phyloP scores from a whole-genome alignment of 2,113 vertebrate genomes.

The Sardina pilchardus region DNA sequence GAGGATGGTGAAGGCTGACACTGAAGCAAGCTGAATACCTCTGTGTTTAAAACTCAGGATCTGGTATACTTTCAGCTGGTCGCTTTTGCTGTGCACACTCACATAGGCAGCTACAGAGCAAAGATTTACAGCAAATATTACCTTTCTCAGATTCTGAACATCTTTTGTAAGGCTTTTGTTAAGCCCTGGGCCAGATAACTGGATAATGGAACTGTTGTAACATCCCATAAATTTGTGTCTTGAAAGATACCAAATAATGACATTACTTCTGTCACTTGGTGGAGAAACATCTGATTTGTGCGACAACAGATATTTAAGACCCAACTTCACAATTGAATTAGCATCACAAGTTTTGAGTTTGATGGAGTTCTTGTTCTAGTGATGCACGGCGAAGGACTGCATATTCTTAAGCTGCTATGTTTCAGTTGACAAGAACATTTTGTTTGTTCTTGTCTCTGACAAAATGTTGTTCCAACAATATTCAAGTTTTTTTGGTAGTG shows the following conservation, averaged over 20 bases:
- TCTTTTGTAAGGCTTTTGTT: no score
- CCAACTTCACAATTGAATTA: neutral
- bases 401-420: neutral
- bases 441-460: neutral
- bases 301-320: neutral
- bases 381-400: neutral
- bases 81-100: neutral
- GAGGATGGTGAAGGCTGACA: slow-evolving; percentile 26
- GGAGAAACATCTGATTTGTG: neutral
- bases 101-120: neutral
- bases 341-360: neutral
- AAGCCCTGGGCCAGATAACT: no score
- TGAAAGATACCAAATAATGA: neutral
- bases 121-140: neutral
- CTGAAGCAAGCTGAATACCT: no score
- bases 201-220: no score
- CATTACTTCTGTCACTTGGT: neutral
- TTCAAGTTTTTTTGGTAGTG: neutral
- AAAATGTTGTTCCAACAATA: no score
- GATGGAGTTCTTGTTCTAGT: no score
- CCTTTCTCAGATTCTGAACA: no score
- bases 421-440: no score
- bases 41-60: neutral
- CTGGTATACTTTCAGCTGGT: neutral
- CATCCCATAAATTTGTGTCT: no score